Evolutionary conservation across 2,113 vertebrate genomes (phyloP), one percentile per base, ranked within the genome.

Genomic region (Pycnonotus jocosus): DNA sequence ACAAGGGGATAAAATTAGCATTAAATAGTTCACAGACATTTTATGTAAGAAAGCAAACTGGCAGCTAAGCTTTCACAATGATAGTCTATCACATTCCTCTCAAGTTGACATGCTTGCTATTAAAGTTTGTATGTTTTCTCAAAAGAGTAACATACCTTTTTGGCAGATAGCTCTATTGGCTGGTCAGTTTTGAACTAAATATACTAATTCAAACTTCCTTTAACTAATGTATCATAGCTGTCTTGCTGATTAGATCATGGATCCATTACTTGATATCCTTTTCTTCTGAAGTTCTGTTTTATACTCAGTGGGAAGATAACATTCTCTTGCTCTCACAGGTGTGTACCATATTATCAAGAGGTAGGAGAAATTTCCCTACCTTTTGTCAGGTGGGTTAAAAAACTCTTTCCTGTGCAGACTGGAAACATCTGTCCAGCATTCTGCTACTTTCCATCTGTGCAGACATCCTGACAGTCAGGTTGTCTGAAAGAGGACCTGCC

Each of bases 321-420:
- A 6, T 56, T 61, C 31, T 68, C 33, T 85, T 81, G 33, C 21
- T n/a, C 30, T 60, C 24, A 19, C 18, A 61, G 42, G 5, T 82
- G 20, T 61, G 14, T 71, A 30, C 37, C 0, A 0, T 50, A 12
- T 38, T 58, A 18, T n/a, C n/a, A n/a, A n/a, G 56, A 20, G 10
- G 11, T 81, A 71, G 24, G 31, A 50, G 47, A 79, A 54, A 81
- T 84, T 74, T 54, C 38, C 8, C 23, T 78, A 11, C 24, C 24
- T 64, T 69, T 61, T 84, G 1, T 51, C 12, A 37, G 10, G 2
- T 84, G 42, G 90, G 66, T n/a, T n/a, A 68, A 81, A 84, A 38
- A 19, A n/a, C 19, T 31, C 40, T 61, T 86, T 42, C 51, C 28
- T 48, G 11, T 40, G 6, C 30, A 70, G 25, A 37, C 37, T 86